A percentile compares a stretch with the other conserved stretches of the same genome.
phyloP scores from a whole-genome alignment of 2,113 vertebrate genomes.

The Tauraco erythrolophus region DNA sequence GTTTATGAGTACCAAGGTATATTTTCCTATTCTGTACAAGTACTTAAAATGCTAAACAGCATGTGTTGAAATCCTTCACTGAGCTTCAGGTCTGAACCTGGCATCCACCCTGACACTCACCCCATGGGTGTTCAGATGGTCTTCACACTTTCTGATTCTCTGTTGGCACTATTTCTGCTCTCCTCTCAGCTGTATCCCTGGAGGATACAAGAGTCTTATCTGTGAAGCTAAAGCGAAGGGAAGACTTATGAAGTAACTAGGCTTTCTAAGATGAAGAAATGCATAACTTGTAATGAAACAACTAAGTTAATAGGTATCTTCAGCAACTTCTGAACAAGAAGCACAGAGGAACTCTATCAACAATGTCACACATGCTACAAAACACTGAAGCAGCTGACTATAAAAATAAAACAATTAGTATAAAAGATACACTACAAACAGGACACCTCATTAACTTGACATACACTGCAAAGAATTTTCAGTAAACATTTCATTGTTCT shows the following conservation, averaged over 20 bases:
- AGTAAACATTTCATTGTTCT: neutral
- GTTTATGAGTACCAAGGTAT: neutral
- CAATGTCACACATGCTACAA: neutral
- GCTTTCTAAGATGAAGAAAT: neutral
- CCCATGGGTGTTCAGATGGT: accelerated
- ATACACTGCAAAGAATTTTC: neutral
- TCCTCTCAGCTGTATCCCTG: neutral
- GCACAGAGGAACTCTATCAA: neutral
- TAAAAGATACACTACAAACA: neutral
- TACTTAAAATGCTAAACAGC: neutral
- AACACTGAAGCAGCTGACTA: neutral
- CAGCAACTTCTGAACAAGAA: neutral
- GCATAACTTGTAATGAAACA: neutral
- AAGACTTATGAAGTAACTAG: neutral
- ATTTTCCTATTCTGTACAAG: neutral
- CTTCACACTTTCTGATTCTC: neutral
- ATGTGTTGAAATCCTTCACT: neutral
- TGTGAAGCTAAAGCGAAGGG: neutral
- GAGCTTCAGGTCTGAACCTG: neutral
- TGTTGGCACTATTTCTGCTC: neutral
- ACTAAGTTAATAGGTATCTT: neutral
- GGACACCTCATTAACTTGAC: neutral
- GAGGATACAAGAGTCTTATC: neutral
- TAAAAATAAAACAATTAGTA: neutral
- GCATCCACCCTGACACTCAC: neutral